phyloP scores from a whole-genome alignment of 2,888 invertebrate genomes.

The Cacoxenus indagator region DNA sequence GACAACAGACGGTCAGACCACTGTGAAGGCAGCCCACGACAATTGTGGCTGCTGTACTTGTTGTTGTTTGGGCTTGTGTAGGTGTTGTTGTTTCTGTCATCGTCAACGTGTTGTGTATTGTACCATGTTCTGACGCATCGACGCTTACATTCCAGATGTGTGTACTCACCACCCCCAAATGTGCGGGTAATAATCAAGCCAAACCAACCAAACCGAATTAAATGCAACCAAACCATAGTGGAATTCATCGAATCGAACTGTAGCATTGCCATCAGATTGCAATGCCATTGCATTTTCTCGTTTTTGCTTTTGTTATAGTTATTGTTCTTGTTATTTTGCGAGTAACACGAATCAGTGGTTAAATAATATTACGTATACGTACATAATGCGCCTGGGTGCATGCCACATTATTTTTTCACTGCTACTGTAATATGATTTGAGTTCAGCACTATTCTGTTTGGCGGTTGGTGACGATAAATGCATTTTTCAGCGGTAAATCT shows the following conservation, averaged over 20 bases:
- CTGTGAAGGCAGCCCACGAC: slow-evolving; percentile 11
- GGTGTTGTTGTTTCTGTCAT: slow-evolving; percentile 5
- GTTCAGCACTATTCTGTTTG: background rate
- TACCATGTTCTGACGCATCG: slow-evolving; percentile 7
- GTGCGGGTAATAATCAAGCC: slow-evolving; percentile 49
- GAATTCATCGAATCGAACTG: background rate
- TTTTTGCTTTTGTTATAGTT: background rate
- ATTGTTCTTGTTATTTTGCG: background rate
- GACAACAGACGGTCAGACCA: background rate
- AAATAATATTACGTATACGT: slow-evolving; percentile 43
- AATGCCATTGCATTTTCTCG: too few species aligned
- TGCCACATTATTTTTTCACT: slow-evolving; percentile 1
- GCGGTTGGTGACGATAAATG: slow-evolving; percentile 30
- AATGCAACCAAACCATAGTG: background rate
- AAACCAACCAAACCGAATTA: slow-evolving; percentile 1
- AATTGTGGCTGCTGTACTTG: slow-evolving; percentile 36
- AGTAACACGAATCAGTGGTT: slow-evolving; percentile 25
- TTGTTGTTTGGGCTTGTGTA: slow-evolving; percentile 13
- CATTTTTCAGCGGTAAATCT: slow-evolving; percentile 35
- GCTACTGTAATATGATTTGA: background rate
- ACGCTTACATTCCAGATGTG: background rate
- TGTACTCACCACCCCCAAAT: slow-evolving; percentile 33
- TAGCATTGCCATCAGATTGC: background rate
- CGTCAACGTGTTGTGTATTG: slow-evolving; percentile 28
- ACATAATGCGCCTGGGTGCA: slow-evolving; percentile 12